A percentile compares a stretch with the other conserved stretches of the same genome.
Evolutionary conservation across 2,888 invertebrate genomes (phyloP).

Genomic region (Malachius bipustulatus): DNA sequence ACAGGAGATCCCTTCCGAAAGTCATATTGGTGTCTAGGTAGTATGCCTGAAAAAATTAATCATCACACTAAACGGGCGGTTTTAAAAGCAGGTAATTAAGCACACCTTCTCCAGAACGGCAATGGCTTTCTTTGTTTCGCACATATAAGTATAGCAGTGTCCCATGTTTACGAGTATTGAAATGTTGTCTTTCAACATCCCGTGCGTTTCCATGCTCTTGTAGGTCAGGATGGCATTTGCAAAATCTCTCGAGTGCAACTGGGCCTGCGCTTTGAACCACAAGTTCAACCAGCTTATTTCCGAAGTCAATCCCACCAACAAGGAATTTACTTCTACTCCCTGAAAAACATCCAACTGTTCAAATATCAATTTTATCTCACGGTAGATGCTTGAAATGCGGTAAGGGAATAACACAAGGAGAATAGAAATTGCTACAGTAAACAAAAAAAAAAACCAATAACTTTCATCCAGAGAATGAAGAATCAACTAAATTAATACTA

Average conservation of each 20-base stretch:
- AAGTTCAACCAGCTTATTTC: conserved; percentile 44
- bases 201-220: conserved; percentile 52
- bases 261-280: conserved; percentile 54
- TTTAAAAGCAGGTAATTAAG: conserved; percentile 9
- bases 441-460: no score
- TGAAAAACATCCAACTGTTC: no score
- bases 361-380: no score
- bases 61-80: not conserved
- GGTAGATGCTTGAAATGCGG: no score
- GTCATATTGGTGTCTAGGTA: conserved; percentile 27
- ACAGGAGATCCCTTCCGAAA: conserved; percentile 28
- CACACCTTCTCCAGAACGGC: conserved; percentile 39
- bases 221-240: conserved; percentile 53
- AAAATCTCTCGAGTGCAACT: conserved; percentile 55
- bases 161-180: conserved; percentile 56
- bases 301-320: conserved; percentile 48
- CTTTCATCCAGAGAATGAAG: no score
- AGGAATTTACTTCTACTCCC: conserved; percentile 61
- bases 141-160: conserved; percentile 59
- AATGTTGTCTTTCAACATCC: conserved; percentile 54
- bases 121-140: conserved; percentile 55
- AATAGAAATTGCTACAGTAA: no score
- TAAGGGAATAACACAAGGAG: no score
- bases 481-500: no score
- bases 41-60: conserved; percentile 22